These are phyloP conservation scores for Zaprionus gabonicus DNA, from an alignment of 1,140 invertebrate species.

Conservation along the genomic window DNA sequence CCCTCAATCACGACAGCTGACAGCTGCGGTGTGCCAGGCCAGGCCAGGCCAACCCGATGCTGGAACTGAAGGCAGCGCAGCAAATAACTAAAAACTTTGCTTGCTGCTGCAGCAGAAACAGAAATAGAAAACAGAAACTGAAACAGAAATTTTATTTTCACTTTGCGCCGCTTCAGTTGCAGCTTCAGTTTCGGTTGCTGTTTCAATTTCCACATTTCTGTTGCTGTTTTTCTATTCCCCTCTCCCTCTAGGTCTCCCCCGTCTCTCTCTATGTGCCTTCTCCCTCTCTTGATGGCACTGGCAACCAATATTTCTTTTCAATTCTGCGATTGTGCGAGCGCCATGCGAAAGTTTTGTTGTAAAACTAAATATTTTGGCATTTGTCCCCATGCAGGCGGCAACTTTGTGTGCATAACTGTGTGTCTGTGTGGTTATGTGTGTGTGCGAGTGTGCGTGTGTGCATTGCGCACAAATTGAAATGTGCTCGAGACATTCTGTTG, in stretches of 20 bases:
- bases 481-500: constrained; percentile 75
- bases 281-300: constrained; percentile 12
- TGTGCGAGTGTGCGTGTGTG: constrained; percentile 6
- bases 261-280: background rate
- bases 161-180: constrained; percentile 34
- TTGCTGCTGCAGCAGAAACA: background rate
- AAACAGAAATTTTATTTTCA: constrained; percentile 45
- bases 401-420: constrained; percentile 41
- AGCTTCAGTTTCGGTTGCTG: constrained; percentile 20
- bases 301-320: constrained; percentile 78
- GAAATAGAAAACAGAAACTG: background rate
- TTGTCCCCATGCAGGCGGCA: constrained; percentile 65
- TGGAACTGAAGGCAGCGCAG: constrained; percentile 33
- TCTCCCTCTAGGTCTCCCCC: background rate
- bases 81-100: constrained; percentile 38
- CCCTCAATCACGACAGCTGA: constrained; percentile 62
- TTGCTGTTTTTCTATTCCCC: constrained; percentile 19
- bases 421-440: constrained; percentile 24
- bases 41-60: constrained; percentile 23
- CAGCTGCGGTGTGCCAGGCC: constrained; percentile 60
- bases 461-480: constrained; percentile 72
- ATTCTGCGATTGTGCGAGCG: constrained; percentile 52
- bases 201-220: constrained; percentile 20
- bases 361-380: constrained; percentile 81
- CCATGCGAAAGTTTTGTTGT: constrained; percentile 60